Base-by-base conservation (phyloP, 1,140 invertebrate species). In the Hypsibius dujardini region DNA sequence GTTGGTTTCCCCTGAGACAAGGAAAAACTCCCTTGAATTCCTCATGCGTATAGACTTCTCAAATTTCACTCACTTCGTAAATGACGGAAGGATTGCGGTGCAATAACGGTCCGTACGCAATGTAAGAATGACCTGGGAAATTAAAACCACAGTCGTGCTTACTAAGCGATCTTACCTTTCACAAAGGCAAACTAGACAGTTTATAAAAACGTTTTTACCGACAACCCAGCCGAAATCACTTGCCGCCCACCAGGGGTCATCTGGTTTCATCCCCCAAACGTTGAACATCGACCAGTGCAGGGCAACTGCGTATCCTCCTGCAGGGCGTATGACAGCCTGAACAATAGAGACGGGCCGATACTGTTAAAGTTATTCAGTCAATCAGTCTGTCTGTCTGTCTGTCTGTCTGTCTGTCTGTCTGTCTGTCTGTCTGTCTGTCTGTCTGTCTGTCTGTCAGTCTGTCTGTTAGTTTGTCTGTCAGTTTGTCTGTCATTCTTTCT, bases 91-190 rank as follows among this genome's bases (percentile, higher is more conserved):
- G 93, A 47, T 86, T 82, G 1, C 90, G 87, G 74, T 86, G 85
- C 0, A 90, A 78, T 0, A 95, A 80, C 0, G 92, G 92, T 1
- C 86, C 91, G 75, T 95, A 95, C 77, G 89, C 90, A 71, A 94
- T 94, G 76, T 93, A 95, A 0, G 90, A 92, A 78, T 92, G 90
- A 1, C 92, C n/a, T n/a, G n/a, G n/a, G n/a, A n/a, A n/a, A n/a
- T n/a, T n/a, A n/a, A n/a, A n/a, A n/a, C n/a, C n/a, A n/a, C n/a
- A n/a, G n/a, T n/a, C n/a, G n/a, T n/a, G n/a, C n/a, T n/a, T n/a
- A n/a, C n/a, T n/a, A n/a, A n/a, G n/a, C n/a, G n/a, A n/a, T n/a
- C n/a, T n/a, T n/a, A n/a, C n/a, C n/a, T n/a, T n/a, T n/a, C n/a
- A n/a, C n/a, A n/a, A n/a, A n/a, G n/a, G n/a, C n/a, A n/a, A n/a